Evolutionary conservation across 2,797 vertebrate genomes (phyloP).

Genomic region (Neosalanx taihuensis): DNA sequence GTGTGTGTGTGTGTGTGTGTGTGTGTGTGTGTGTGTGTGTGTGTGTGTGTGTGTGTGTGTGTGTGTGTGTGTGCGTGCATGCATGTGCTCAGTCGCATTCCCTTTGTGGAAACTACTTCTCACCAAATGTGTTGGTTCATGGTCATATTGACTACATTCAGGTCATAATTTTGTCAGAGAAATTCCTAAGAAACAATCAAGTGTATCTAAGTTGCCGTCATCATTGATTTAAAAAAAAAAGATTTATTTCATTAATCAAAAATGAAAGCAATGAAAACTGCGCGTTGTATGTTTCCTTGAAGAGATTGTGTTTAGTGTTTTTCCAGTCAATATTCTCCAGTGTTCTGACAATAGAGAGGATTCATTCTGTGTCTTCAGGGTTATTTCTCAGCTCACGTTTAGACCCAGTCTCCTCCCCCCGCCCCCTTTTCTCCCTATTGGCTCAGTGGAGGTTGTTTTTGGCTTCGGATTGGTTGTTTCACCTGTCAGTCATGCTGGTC

Average conservation of each 20-base stretch:
- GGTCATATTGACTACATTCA: not conserved
- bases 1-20: too few species aligned
- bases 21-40: too few species aligned
- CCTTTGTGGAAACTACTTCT: too few species aligned
- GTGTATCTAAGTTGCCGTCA: not conserved
- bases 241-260: not conserved
- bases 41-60: too few species aligned
- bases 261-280: not conserved
- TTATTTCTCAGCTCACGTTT: constrained; percentile 59
- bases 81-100: too few species aligned
- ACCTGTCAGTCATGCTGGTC: constrained; percentile 51
- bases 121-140: not conserved
- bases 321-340: constrained; percentile 49
- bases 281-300: not conserved
- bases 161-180: too few species aligned
- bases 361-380: constrained; percentile 62
- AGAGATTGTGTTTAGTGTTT: constrained; percentile 11
- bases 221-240: constrained; percentile 1
- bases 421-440: constrained; percentile 44
- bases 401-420: constrained; percentile 27
- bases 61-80: too few species aligned
- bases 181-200: not conserved
- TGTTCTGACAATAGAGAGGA: constrained; percentile 60
- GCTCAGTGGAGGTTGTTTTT: constrained; percentile 57
- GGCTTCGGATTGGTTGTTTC: constrained; percentile 50